phyloP scores from a whole-genome alignment of 2,888 invertebrate genomes.

The Mythimna ferrago region DNA sequence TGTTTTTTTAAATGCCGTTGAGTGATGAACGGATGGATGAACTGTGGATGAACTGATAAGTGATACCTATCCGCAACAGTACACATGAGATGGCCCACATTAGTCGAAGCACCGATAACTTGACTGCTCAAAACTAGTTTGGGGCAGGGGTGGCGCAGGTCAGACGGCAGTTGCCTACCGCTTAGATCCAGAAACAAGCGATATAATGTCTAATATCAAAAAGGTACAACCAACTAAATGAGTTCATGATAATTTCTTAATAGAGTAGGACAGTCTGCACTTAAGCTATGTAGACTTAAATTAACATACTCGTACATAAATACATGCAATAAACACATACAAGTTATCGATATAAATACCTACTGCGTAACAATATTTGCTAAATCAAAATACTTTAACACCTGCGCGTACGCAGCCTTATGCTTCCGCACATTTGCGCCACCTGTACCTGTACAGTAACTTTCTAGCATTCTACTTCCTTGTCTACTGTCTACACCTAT shows the following conservation, averaged over 20 bases:
- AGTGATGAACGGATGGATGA: background rate
- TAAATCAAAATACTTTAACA: too few species aligned
- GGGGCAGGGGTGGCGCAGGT: slow-evolving; percentile 41
- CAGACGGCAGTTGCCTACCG: slow-evolving; percentile 25
- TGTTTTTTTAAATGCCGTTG: too few species aligned
- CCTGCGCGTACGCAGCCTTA: too few species aligned
- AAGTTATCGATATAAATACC: too few species aligned
- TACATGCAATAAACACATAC: too few species aligned
- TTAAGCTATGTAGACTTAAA: too few species aligned
- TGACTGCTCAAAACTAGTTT: slow-evolving; percentile 48
- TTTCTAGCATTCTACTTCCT: background rate
- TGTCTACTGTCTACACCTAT: background rate
- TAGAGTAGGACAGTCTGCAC: too few species aligned
- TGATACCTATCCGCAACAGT: background rate
- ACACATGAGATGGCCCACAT: slow-evolving; percentile 40
- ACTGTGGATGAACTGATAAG: background rate
- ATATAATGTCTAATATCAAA: background rate
- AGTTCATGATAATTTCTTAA: background rate
- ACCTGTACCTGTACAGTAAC: background rate
- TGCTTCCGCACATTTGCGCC: too few species aligned
- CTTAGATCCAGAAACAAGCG: slow-evolving; percentile 44
- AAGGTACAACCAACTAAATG: background rate
- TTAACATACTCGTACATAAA: too few species aligned
- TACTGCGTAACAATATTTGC: too few species aligned
- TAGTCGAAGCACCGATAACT: slow-evolving; percentile 38